Evolutionary conservation across 64 coral and sea anemone genomes (phyloP).

Genomic region (Anthopleura sola): DNA sequence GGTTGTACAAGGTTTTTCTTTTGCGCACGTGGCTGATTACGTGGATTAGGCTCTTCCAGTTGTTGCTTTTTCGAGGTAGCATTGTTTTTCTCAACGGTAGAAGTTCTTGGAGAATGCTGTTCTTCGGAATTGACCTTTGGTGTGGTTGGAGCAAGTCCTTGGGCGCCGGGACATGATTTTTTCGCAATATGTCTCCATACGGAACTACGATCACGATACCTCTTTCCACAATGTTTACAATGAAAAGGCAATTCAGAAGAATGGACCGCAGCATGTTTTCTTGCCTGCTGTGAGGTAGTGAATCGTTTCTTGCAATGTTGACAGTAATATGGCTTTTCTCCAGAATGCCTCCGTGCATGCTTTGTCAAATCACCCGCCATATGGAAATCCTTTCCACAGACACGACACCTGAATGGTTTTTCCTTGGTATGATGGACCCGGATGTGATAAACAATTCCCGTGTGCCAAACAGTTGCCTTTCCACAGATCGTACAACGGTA

Average conservation of each 20-base stretch:
- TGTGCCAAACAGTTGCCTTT: constrained; percentile 22
- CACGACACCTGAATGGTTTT: constrained; percentile 10
- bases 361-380: constrained; percentile 27
- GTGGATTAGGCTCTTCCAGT: background rate
- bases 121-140: background rate
- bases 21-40: background rate
- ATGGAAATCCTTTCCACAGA: constrained; percentile 18
- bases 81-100: background rate
- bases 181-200: constrained; percentile 13
- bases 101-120: background rate
- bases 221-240: constrained; percentile 13
- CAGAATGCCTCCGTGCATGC: constrained; percentile 1
- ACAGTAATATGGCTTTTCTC: constrained; percentile 22
- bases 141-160: background rate
- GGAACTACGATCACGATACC: constrained; percentile 22
- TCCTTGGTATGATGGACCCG: constrained; percentile 31
- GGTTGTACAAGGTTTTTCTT: background rate
- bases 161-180: background rate
- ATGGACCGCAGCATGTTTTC: background rate
- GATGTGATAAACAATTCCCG: constrained; percentile 24
- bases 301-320: constrained; percentile 15
- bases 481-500: constrained; percentile 19
- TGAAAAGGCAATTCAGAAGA: background rate
- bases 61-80: background rate
- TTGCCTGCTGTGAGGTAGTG: constrained; percentile 4